Percentiles rank a stretch among this genome's conserved stretches.
Evolutionary conservation across 2,888 invertebrate genomes (phyloP).

Genomic region (Microctonus brassicae): DNA sequence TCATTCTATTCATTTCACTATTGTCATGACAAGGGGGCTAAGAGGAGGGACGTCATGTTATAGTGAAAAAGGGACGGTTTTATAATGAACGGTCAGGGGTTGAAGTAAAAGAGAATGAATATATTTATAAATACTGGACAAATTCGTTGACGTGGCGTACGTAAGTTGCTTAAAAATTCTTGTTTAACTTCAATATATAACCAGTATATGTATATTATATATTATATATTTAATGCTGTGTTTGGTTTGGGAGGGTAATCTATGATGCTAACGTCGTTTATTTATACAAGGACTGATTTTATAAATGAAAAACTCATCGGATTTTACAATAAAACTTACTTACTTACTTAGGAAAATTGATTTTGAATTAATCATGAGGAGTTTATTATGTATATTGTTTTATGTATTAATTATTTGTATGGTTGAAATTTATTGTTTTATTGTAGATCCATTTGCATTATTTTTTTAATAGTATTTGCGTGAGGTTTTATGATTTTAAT

Average conservation of each 20-base stretch:
- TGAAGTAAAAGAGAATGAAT: background rate
- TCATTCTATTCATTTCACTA: background rate
- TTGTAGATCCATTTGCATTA: too few species aligned
- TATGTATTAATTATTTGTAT: background rate
- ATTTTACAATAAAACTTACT: too few species aligned
- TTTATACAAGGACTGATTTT: constrained; percentile 6
- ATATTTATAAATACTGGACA: background rate
- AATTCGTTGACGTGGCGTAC: constrained; percentile 11
- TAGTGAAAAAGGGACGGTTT: constrained; percentile 16
- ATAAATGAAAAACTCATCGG: constrained; percentile 5
- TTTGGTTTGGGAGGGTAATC: constrained; percentile 17
- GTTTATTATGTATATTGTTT: background rate
- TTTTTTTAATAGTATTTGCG: too few species aligned
- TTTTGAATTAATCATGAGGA: constrained; percentile 13
- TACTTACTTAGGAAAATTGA: background rate
- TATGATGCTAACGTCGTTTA: constrained; percentile 17
- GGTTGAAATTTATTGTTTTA: background rate
- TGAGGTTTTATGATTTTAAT: too few species aligned
- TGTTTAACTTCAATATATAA: constrained; percentile 3
- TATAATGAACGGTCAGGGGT: constrained; percentile 29
- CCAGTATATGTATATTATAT: constrained; percentile 9
- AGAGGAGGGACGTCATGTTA: background rate
- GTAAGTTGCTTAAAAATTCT: constrained; percentile 3
- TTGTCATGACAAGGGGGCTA: constrained; percentile 23
- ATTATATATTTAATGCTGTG: background rate